Percentiles rank a stretch among this genome's conserved stretches.
phyloP scores from a whole-genome alignment of 1,140 invertebrate species.

The Lepidostoma basale region DNA sequence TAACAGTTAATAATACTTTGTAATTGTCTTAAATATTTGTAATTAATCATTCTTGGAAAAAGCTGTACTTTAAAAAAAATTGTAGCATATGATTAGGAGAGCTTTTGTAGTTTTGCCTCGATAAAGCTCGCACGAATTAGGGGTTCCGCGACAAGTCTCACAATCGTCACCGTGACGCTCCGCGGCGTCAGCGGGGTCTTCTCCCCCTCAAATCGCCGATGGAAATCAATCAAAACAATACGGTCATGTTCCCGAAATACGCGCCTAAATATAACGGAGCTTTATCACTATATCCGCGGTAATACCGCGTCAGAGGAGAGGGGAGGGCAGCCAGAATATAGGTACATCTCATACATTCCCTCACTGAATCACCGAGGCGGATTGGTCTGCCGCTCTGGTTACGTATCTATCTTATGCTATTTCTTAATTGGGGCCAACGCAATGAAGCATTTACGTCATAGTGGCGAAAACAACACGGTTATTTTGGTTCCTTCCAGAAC shows the following conservation, averaged over 20 bases:
- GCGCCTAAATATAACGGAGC: slow-evolving; percentile 1
- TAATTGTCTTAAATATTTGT: no score
- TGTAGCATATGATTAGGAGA: no score
- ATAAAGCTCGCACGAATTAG: background rate
- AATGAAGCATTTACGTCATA: slow-evolving; percentile 40
- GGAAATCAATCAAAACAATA: slow-evolving; percentile 33
- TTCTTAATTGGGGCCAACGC: slow-evolving; percentile 46
- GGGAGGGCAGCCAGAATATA: slow-evolving; percentile 21
- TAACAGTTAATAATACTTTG: no score
- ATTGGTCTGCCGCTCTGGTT: slow-evolving; percentile 16
- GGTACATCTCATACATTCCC: slow-evolving; percentile 5
- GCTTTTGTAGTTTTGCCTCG: no score
- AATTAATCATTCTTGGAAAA: no score
- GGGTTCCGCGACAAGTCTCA: slow-evolving; percentile 11
- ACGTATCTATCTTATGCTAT: slow-evolving; percentile 24
- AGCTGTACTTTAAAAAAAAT: no score
- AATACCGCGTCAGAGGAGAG: background rate
- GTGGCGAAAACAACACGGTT: slow-evolving; percentile 36
- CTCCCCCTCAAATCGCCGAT: slow-evolving; percentile 12
- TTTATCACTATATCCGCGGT: slow-evolving; percentile 25
- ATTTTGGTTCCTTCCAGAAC: slow-evolving; percentile 39
- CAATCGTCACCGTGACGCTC: slow-evolving; percentile 25
- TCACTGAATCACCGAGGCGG: slow-evolving; percentile 28
- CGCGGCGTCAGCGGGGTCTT: slow-evolving; percentile 5
- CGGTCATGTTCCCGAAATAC: slow-evolving; percentile 30